Base-by-base conservation (phyloP, 1,140 invertebrate species). In the Caenorhabditis briggsae region DNA sequence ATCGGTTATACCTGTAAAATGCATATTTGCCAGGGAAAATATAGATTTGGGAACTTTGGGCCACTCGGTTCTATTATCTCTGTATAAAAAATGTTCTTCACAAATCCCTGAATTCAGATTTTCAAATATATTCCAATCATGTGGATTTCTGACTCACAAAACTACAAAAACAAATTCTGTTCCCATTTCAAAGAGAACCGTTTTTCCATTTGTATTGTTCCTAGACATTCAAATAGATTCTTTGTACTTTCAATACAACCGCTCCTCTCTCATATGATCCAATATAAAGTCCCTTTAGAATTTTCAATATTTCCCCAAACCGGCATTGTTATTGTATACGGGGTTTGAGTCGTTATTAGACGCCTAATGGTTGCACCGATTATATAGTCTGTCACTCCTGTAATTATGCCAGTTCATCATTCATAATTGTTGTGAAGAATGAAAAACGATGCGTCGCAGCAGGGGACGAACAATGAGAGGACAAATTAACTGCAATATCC, bases 291-390 rank as follows among this genome's bases (percentile, higher is more conserved):
- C 59, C 59, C 59, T 2, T n/a, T 20, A 20, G 8, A 20, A 58
- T n/a, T 58, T 14, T 64, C 33, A 41, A 64, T 33, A 25, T n/a
- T 41, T 1, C 33, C 33, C 33, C 3, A 25, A 33, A 64, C 59
- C 25, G 23, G 6, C 59, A 70, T 43, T 78, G 20, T 50, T 78
- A 33, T 78, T 78, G 70, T 50, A 43, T 20, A 12, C 16, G 23
- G 70, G 33, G 70, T 78, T 78, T 78, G 70, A 78, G 70, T 78
- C 50, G 70, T 78, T 50, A 78, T 78, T 78, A 78, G 70, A 78
- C 43, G 46, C 46, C 70, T 78, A 78, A 78, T 78, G 46, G 70
- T 50, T 18, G 43, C 43, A 50, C 70, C 64, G 43, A 70, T 70
- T 70, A 70, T 70, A 70, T 41, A 70, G 64, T 64, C 14, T 70